These are phyloP conservation scores for Brachypterus glaber DNA, from an alignment of 2,888 invertebrate species.

Conservation along the genomic window DNA sequence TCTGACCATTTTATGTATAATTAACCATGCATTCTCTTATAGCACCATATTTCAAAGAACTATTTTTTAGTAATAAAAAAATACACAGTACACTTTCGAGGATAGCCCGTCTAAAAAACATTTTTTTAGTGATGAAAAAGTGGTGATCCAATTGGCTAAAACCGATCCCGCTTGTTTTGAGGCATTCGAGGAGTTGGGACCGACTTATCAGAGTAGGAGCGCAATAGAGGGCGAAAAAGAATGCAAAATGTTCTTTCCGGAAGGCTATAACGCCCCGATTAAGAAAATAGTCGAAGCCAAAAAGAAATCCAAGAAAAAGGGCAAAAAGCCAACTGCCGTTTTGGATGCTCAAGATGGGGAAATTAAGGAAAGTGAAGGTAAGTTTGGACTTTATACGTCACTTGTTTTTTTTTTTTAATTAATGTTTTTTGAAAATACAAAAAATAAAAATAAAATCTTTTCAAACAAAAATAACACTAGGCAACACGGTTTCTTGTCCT, in stretches of 20 bases:
- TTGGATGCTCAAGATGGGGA: conserved; percentile 15
- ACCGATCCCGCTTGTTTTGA: conserved; percentile 54
- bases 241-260: conserved; percentile 59
- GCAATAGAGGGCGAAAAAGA: conserved; percentile 54
- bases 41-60: no score
- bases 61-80: no score
- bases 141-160: conserved; percentile 59
- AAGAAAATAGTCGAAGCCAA: conserved; percentile 40
- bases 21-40: no score
- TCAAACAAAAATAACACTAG: not conserved
- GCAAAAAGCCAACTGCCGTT: conserved; percentile 16
- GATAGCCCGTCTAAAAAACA: not conserved
- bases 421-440: not conserved
- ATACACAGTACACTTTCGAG: no score
- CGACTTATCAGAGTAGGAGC: conserved; percentile 60
- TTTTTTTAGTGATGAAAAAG: conserved; percentile 52
- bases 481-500: no score
- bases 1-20: no score
- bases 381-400: no score
- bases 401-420: not conserved
- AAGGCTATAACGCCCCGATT: conserved; percentile 50
- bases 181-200: conserved; percentile 53
- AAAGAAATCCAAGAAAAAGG: conserved; percentile 47
- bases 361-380: conserved; percentile 4
- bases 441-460: not conserved